Percentiles rank a stretch among this genome's conserved stretches.
Evolutionary conservation across 35 echinoderm and acorn worm species (phyloP).

Genomic region (Acanthaster planci): DNA sequence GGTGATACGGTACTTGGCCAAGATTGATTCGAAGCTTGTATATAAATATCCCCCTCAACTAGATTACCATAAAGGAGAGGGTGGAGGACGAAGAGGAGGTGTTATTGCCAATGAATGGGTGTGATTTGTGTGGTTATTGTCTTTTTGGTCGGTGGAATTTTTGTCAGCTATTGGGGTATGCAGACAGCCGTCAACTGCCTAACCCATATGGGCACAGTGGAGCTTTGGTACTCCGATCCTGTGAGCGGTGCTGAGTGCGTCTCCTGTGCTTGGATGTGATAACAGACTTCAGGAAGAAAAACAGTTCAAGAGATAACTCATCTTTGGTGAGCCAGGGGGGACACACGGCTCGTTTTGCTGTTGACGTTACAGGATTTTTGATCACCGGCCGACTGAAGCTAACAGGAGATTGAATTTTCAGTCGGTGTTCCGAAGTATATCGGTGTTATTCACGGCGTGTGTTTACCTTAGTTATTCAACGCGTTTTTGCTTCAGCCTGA

Average conservation of each 20-base stretch:
- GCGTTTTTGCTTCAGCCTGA: not conserved
- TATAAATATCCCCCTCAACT: not conserved
- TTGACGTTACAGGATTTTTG: too few relatives aligned
- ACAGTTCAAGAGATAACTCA: too few relatives aligned
- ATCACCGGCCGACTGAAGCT: too few relatives aligned
- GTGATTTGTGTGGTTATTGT: not conserved
- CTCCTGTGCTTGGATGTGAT: conserved; percentile 8
- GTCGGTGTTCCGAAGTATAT: too few relatives aligned
- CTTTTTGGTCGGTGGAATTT: conserved; percentile 13
- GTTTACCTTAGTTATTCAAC: too few relatives aligned
- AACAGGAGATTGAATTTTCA: too few relatives aligned
- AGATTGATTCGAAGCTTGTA: not conserved
- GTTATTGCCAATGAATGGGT: not conserved
- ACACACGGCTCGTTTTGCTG: too few relatives aligned
- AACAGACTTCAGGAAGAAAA: not conserved
- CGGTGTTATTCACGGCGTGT: too few relatives aligned
- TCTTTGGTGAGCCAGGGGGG: too few relatives aligned
- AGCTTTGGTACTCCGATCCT: not conserved
- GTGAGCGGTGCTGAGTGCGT: not conserved
- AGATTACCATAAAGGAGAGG: not conserved
- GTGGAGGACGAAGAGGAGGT: not conserved
- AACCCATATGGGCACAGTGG: not conserved
- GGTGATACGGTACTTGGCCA: not conserved
- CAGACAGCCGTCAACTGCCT: not conserved
- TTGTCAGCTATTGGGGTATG: not conserved